Evolutionary conservation across 1,140 invertebrate genomes (phyloP), one percentile per base, ranked within the genome.

Genomic region (Araneus ventricosus): DNA sequence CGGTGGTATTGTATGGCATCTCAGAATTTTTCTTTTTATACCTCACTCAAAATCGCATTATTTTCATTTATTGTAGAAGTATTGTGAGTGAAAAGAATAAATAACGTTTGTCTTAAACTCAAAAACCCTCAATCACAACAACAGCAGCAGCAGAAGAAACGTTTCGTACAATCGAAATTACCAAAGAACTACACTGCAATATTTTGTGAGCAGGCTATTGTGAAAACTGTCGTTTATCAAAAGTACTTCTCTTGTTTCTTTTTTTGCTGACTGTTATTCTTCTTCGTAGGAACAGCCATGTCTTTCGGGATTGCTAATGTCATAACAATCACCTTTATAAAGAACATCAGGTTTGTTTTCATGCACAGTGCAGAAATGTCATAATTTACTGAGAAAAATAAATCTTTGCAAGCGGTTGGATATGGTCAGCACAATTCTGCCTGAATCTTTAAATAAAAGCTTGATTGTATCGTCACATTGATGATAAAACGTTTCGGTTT

Each of bases 221-320:
- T 75, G 70, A 75, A 75, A 75, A 75, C 34, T 75, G 70, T 75
- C 70, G 70, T 75, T 75, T 75, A 75, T 75, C 70, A 75, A 75
- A 75, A 75, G 70, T 75, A 6, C 70, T 6, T 75, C 70, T 75
- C 27, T 34, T 17, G 34, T 34, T 75, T 75, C 4, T 37, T 75
- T 17, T 37, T 37, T 30, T 6, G 4, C 17, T 75, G 34, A 34
- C 4, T 30, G 8, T 75, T 37, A 20, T 34, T 34, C 3, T 34
- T 14, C 6, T n/a, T 24, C 59, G 59, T 70, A 27, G 24, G 63
- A 70, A 27, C 10, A n/a, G 27, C 8, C 7, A 20, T 30, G 4
- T 37, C 70, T 75, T 75, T 37, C 34, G n/a, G 8, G 22, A 5
- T 63, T 24, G 1, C 6, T 63, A n/a, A 24, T 63, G 59, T 63